These are phyloP conservation scores for Drosophila hamatofila DNA, from an alignment of 2,888 invertebrate genomes.

Conservation along the genomic window DNA sequence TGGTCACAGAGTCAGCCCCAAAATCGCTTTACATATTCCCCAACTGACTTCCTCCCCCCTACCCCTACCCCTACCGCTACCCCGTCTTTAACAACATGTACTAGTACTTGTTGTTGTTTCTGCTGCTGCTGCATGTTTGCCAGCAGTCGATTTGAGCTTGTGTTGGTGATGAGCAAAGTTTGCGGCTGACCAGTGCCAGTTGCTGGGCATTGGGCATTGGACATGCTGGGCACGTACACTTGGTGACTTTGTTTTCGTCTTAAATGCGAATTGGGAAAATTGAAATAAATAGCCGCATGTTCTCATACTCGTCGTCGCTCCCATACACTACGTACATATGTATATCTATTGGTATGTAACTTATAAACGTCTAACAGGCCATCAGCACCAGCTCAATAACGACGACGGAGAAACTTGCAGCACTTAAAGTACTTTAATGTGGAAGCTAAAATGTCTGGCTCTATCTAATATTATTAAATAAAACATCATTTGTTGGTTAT, in stretches of 20 bases:
- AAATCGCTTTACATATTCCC: slow-evolving; percentile 62
- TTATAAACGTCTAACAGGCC: neutral
- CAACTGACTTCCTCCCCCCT: neutral
- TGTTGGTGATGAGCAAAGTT: slow-evolving; percentile 71
- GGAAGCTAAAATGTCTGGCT: neutral
- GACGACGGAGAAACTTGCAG: neutral
- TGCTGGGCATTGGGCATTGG: slow-evolving; percentile 44
- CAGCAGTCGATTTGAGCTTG: slow-evolving; percentile 43
- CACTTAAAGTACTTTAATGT: neutral
- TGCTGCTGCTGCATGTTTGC: slow-evolving; percentile 16
- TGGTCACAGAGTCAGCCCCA: slow-evolving; percentile 73
- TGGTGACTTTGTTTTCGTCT: slow-evolving; percentile 78
- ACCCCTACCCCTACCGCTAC: neutral
- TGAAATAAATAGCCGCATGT: slow-evolving; percentile 70
- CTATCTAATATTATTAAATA: too few relatives aligned
- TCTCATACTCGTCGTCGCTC: slow-evolving; percentile 20
- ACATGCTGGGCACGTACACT: slow-evolving; percentile 74
- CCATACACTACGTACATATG: slow-evolving; percentile 1
- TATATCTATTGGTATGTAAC: slow-evolving; percentile 7
- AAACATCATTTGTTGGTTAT: too few relatives aligned
- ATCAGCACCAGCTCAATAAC: slow-evolving; percentile 14
- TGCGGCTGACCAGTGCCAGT: slow-evolving; percentile 71
- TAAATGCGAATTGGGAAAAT: slow-evolving; percentile 81
- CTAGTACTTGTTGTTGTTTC: slow-evolving; percentile 3
- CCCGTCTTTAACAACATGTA: slow-evolving; percentile 2